Percentiles rank a stretch among this genome's conserved stretches.
Evolutionary conservation across 2,113 vertebrate genomes (phyloP).

Genomic region (Mionectes macconnelli): DNA sequence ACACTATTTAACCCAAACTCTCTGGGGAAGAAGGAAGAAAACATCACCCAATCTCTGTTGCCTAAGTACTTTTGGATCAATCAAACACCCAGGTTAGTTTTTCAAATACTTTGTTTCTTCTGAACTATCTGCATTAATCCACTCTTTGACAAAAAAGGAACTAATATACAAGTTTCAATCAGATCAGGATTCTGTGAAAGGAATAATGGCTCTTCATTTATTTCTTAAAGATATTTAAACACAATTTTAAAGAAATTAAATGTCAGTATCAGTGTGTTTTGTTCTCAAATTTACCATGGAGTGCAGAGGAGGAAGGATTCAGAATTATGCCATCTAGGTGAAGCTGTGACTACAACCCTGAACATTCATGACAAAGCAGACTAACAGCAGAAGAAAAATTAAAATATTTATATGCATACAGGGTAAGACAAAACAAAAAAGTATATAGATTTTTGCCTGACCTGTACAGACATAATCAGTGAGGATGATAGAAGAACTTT

Average conservation of each 20-base stretch:
- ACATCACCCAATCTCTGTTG: not conserved
- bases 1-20: slow-evolving; percentile 40
- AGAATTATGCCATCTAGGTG: slow-evolving; percentile 49
- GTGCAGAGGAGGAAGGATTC: not conserved
- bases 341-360: not conserved
- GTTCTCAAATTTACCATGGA: slow-evolving; percentile 42
- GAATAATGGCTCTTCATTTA: slow-evolving; percentile 49
- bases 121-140: slow-evolving; percentile 51
- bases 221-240: slow-evolving; percentile 50
- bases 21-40: not conserved
- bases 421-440: slow-evolving; percentile 13
- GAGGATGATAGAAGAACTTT: not conserved
- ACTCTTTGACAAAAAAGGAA: slow-evolving; percentile 63
- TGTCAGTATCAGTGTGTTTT: not conserved
- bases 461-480: not conserved
- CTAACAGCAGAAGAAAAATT: not conserved
- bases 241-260: slow-evolving; percentile 53
- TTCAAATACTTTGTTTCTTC: slow-evolving; percentile 57
- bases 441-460: not conserved
- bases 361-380: not conserved
- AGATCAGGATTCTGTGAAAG: slow-evolving; percentile 67
- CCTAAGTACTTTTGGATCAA: slow-evolving; percentile 26
- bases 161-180: slow-evolving; percentile 63
- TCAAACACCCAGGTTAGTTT: slow-evolving; percentile 59
- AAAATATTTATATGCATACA: not conserved